Conservation (phyloP, 2,888 invertebrate genomes). For the Lycaena phlaeas region DNA sequence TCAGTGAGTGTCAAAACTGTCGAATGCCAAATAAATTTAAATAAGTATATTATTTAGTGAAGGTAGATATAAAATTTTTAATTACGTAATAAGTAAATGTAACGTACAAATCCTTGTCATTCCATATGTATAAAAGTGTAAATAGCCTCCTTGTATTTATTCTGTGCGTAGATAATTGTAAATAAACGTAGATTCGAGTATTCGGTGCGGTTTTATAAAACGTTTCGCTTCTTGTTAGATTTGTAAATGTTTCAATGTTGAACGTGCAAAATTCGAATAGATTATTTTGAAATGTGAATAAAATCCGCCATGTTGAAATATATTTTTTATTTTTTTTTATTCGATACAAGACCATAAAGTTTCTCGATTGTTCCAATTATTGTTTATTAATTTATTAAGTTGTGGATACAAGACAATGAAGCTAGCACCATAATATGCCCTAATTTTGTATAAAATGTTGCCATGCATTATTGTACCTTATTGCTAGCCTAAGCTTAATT, state of each 20-base stretch:
- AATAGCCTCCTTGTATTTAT: conserved; percentile 56
- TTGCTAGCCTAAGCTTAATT: conserved; percentile 62
- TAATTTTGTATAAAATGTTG: conserved; percentile 30
- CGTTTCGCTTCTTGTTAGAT: conserved; percentile 3
- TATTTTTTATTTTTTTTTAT: neutral
- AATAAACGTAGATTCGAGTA: conserved; percentile 29
- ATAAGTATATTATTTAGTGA: conserved; percentile 17
- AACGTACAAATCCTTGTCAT: conserved; percentile 65
- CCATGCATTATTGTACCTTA: conserved; percentile 44
- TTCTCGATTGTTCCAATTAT: neutral
- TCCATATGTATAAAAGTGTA: conserved; percentile 59
- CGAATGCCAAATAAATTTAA: conserved; percentile 24
- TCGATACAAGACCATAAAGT: neutral
- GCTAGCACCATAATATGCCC: conserved; percentile 9
- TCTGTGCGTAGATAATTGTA: conserved; percentile 47
- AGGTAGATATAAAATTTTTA: conserved; percentile 3
- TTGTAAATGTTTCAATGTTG: conserved; percentile 6
- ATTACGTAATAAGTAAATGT: conserved; percentile 28
- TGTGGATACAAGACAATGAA: neutral
- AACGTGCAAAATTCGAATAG: neutral
- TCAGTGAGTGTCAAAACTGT: conserved; percentile 23
- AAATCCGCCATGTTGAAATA: neutral
- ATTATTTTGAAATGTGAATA: neutral
- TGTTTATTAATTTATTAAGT: neutral
- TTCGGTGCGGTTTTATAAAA: conserved; percentile 3